Conservation (phyloP, 2,888 invertebrate genomes). For the Sericinus montela region DNA sequence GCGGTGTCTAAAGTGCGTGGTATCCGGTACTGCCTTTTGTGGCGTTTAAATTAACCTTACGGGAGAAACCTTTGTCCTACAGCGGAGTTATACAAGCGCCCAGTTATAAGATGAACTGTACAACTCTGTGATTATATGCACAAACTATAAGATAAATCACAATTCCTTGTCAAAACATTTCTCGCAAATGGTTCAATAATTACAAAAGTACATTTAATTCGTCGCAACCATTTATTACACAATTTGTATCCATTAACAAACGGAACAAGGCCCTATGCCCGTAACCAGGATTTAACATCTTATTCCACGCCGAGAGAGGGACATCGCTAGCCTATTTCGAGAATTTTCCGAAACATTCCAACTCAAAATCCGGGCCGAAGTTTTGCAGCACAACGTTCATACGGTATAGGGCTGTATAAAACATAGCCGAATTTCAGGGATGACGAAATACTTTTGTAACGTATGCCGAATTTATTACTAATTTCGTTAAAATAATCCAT, state of each 20-base stretch:
- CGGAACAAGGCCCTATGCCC: slow-evolving; percentile 55
- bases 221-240: too few relatives aligned
- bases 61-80: too few relatives aligned
- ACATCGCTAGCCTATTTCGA: slow-evolving; percentile 46
- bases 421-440: slow-evolving; percentile 22
- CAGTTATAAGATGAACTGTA: too few relatives aligned
- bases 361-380: slow-evolving; percentile 63
- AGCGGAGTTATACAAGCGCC: too few relatives aligned
- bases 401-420: slow-evolving; percentile 37
- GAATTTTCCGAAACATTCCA: slow-evolving; percentile 67
- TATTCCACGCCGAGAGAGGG: slow-evolving; percentile 48
- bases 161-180: too few relatives aligned
- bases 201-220: too few relatives aligned
- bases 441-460: slow-evolving; percentile 25
- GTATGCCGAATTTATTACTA: background rate
- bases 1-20: too few relatives aligned
- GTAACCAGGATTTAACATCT: slow-evolving; percentile 70
- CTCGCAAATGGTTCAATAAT: too few relatives aligned
- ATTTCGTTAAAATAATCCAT: background rate
- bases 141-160: too few relatives aligned
- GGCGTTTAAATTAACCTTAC: too few relatives aligned
- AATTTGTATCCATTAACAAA: slow-evolving; percentile 62
- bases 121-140: too few relatives aligned
- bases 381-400: slow-evolving; percentile 39
- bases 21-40: too few relatives aligned